Base-by-base conservation (phyloP, 2,797 vertebrate species). In the Botia kubotai region DNA sequence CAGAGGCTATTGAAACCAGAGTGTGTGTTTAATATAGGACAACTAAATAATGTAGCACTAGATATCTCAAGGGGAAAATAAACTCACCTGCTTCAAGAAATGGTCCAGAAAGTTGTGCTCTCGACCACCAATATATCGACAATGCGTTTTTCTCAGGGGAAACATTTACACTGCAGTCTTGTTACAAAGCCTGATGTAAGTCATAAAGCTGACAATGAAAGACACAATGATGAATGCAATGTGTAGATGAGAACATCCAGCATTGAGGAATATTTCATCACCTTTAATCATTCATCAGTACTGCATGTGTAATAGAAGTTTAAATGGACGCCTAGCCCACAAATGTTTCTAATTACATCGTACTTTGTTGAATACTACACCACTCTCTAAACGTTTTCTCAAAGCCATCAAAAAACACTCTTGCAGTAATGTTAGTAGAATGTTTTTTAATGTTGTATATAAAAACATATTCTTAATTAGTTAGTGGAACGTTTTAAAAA, bases 31-130 rank as follows among this genome's bases (percentile, higher is more conserved):
- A 48, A 62, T 58, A 53, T 29, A 67, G 77, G 13, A 66, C 36
- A 63, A 23, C 19, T 80, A 76, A 83, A 80, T 80, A 66, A 83
- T 80, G 73, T 67, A 83, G 19, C 73, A 66, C 5, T 72, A 52
- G 2, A 29, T 57, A 29, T 67, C 78, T 67, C 78, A 14, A 72
- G 69, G 62, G 78, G 13, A 57, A 21, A 77, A 3, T 68, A 68
- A 43, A 55, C 52, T 26, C 7, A 77, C 50, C 65, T 0, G 33
- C 53, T 60, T 67, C 60, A 36, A 66, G 33, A 63, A 71, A 79
- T 53, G 2, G n/a, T 23, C 19, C 8, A 55, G 43, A 80, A 58
- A 46, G 60, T 19, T 57, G 29, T 46, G 1, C 57, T 63, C 13
- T 78, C 4, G 71, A 63, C 43, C 19, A 70, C 57, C 58, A 46